Percentiles rank a stretch among this genome's conserved stretches.
Evolutionary conservation across 2,113 vertebrate genomes (phyloP).

Genomic region (human (Homo sapiens)): DNA sequence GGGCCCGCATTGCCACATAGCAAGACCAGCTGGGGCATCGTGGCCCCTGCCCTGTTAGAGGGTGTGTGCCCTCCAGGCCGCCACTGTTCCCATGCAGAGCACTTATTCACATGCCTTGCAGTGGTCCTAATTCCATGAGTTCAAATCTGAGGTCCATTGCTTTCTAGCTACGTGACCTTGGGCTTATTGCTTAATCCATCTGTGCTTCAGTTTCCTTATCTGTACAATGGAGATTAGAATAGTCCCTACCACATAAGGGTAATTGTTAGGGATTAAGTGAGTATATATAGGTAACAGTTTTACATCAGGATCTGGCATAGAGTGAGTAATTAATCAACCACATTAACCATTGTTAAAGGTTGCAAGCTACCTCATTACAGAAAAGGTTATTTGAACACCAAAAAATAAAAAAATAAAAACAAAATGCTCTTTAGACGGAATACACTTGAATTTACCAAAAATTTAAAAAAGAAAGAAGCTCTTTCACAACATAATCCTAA

Average conservation of each 20-base stretch:
- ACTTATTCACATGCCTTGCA: background rate
- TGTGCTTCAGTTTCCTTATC: background rate
- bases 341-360: background rate
- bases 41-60: background rate
- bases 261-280: background rate
- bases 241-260: background rate
- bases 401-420: background rate
- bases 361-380: background rate
- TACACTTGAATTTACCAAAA: background rate
- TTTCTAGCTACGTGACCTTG: background rate
- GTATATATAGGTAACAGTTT: background rate
- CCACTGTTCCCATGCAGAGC: rapidly evolving
- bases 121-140: background rate
- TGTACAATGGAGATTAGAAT: background rate
- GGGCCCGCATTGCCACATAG: background rate
- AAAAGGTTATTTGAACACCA: background rate
- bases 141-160: background rate
- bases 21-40: background rate
- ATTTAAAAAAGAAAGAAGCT: background rate
- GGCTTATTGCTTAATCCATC: background rate
- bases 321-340: background rate
- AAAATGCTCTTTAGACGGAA: background rate
- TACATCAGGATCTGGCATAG: background rate
- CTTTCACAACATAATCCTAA: background rate
- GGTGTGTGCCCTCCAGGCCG: too few species aligned